Percentiles rank a stretch among this genome's conserved stretches.
These are phyloP conservation scores for Riparia riparia DNA, from an alignment of 2,113 vertebrate genomes.

Conservation along the genomic window DNA sequence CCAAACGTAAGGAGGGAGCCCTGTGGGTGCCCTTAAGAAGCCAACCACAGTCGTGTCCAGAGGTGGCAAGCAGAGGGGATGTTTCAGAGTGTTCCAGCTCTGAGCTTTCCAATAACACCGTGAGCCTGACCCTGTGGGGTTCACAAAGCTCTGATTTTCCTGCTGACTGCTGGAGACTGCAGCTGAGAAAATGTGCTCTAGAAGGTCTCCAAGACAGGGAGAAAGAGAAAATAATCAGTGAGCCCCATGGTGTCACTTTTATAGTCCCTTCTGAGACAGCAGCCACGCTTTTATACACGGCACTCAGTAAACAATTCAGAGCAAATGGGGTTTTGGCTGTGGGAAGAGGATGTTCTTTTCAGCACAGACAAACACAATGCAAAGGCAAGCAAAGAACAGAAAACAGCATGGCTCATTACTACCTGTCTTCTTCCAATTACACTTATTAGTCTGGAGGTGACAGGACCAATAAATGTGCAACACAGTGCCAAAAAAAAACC, in stretches of 20 bases:
- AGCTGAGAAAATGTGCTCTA: slow-evolving; percentile 24
- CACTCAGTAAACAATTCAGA: slow-evolving; percentile 32
- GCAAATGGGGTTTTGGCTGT: background rate
- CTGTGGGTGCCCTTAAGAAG: background rate
- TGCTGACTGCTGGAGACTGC: slow-evolving; percentile 36
- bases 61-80: background rate
- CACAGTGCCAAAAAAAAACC: background rate
- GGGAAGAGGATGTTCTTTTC: slow-evolving; percentile 47
- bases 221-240: slow-evolving; percentile 16
- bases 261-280: slow-evolving; percentile 26
- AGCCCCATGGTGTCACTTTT: slow-evolving; percentile 21
- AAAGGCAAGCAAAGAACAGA: background rate
- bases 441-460: background rate
- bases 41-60: background rate
- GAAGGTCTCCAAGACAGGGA: background rate
- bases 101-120: background rate
- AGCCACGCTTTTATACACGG: background rate
- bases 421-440: background rate
- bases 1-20: background rate
- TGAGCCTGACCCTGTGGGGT: background rate
- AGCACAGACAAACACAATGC: background rate
- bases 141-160: slow-evolving; percentile 1
- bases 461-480: background rate
- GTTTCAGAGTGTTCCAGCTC: background rate
- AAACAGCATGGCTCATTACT: background rate